Evolutionary conservation across 2,888 invertebrate species (phyloP).

Genomic region (Gymnocheta viridis): DNA sequence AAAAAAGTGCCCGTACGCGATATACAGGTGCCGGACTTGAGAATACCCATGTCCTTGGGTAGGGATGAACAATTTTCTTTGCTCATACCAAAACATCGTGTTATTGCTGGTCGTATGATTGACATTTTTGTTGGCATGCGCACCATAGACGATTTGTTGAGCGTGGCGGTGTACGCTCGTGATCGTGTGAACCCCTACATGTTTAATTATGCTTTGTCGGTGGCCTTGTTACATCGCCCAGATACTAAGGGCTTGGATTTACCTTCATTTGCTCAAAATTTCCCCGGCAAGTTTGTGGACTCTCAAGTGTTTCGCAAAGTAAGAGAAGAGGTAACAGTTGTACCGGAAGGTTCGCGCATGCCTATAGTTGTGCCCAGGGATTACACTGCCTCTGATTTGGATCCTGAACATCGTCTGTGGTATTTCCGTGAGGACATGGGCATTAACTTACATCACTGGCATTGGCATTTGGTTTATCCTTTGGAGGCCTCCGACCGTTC

Average conservation of each 20-base stretch:
- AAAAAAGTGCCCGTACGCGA: slow-evolving; percentile 84
- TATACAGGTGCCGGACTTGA: slow-evolving; percentile 86
- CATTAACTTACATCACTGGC: slow-evolving; percentile 84
- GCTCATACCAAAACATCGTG: slow-evolving; percentile 87
- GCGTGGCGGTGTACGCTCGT: slow-evolving; percentile 87
- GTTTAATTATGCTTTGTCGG: slow-evolving; percentile 90
- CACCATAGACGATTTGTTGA: slow-evolving; percentile 86
- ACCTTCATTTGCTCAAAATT: slow-evolving; percentile 85
- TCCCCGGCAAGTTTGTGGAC: slow-evolving; percentile 86
- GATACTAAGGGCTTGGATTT: slow-evolving; percentile 85
- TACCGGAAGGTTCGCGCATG: slow-evolving; percentile 85
- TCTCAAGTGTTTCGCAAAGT: slow-evolving; percentile 84
- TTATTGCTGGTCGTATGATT: slow-evolving; percentile 86
- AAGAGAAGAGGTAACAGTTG: slow-evolving; percentile 84
- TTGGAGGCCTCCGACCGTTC: slow-evolving; percentile 85
- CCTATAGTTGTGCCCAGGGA: slow-evolving; percentile 84
- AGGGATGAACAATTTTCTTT: slow-evolving; percentile 87
- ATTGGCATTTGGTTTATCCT: slow-evolving; percentile 87
- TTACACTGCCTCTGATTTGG: slow-evolving; percentile 88
- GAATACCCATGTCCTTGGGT: slow-evolving; percentile 84
- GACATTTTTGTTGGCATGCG: slow-evolving; percentile 88
- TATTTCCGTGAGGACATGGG: slow-evolving; percentile 84
- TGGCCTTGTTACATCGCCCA: slow-evolving; percentile 87
- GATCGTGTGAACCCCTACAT: slow-evolving; percentile 89
- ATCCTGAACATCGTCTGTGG: slow-evolving; percentile 87